phyloP scores from a whole-genome alignment of 2,113 vertebrate genomes.

The Cardinalis cardinalis region DNA sequence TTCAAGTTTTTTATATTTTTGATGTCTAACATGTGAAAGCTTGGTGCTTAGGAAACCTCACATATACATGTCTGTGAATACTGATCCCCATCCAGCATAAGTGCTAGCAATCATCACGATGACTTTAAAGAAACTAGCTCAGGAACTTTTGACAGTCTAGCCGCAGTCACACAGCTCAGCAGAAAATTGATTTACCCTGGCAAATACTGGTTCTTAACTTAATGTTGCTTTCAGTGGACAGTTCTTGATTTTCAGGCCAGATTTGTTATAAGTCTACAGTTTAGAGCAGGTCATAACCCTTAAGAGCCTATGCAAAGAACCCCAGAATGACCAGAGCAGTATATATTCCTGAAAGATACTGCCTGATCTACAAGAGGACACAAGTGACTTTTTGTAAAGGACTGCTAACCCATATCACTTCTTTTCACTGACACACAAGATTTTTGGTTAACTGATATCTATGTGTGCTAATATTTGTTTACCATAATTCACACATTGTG shows the following conservation, averaged over 20 bases:
- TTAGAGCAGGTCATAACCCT: not conserved
- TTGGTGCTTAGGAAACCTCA: not conserved
- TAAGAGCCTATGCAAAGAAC: not conserved
- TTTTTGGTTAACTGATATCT: not conserved
- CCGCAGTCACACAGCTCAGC: not conserved
- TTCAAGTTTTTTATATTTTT: not conserved
- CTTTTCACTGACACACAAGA: not conserved
- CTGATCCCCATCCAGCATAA: not conserved
- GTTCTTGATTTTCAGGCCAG: not conserved
- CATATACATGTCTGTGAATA: not conserved
- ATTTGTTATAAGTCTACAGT: not conserved
- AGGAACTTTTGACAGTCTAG: not conserved
- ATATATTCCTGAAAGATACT: not conserved
- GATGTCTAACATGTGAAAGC: not conserved
- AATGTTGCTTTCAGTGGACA: not conserved
- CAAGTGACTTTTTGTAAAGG: not conserved
- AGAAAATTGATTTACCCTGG: not conserved
- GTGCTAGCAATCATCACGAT: not conserved
- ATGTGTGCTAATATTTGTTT: not conserved
- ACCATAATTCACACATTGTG: not conserved
- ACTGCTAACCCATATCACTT: not conserved
- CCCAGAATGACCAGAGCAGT: not conserved
- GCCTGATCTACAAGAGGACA: not conserved
- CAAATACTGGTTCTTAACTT: not conserved
- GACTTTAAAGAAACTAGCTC: not conserved